Conservation (phyloP, 37 sponge, comb jelly and placozoan genomes). For the Spongilla lacustris region DNA sequence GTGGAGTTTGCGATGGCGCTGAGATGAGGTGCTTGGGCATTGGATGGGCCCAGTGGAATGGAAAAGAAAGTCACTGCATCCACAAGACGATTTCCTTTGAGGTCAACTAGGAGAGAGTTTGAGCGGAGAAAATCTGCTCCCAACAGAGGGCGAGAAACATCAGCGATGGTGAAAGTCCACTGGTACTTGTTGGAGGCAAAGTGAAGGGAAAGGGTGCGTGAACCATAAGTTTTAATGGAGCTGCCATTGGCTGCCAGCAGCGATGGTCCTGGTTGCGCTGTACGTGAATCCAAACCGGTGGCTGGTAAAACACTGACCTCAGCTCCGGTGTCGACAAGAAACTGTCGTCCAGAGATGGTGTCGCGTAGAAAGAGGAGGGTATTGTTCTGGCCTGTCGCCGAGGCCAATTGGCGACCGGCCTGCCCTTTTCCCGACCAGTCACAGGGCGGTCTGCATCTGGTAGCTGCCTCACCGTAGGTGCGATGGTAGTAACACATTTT, state of each 20-base stretch:
- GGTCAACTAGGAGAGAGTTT: conserved; percentile 36
- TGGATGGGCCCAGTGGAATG: conserved; percentile 6
- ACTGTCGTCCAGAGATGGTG: conserved; percentile 11
- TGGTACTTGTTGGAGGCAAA: conserved; percentile 14
- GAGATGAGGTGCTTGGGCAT: conserved; percentile 9
- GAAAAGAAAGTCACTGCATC: conserved; percentile 17
- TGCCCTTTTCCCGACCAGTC: conserved; percentile 11
- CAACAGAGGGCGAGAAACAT: conserved; percentile 27
- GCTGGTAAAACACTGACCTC: conserved; percentile 34
- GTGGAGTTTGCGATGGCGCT: conserved; percentile 16
- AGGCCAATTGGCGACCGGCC: conserved; percentile 18
- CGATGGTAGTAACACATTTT: conserved; percentile 13
- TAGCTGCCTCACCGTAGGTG: conserved; percentile 11
- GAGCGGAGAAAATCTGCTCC: conserved; percentile 44
- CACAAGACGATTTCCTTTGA: conserved; percentile 25
- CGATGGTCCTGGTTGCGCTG: conserved; percentile 13
- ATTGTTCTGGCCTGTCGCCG: neutral
- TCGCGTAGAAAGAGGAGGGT: conserved; percentile 9
- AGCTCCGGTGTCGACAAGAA: conserved; percentile 29
- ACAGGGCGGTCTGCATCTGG: conserved; percentile 10
- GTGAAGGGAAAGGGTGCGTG: conserved; percentile 12
- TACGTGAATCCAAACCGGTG: conserved; percentile 7
- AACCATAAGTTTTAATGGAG: conserved; percentile 15
- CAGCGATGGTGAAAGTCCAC: conserved; percentile 17
- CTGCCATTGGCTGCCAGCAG: conserved; percentile 34